Percentiles rank a stretch among this genome's conserved stretches.
phyloP scores from a whole-genome alignment of 2,113 vertebrate species.

The Micromys minutus region DNA sequence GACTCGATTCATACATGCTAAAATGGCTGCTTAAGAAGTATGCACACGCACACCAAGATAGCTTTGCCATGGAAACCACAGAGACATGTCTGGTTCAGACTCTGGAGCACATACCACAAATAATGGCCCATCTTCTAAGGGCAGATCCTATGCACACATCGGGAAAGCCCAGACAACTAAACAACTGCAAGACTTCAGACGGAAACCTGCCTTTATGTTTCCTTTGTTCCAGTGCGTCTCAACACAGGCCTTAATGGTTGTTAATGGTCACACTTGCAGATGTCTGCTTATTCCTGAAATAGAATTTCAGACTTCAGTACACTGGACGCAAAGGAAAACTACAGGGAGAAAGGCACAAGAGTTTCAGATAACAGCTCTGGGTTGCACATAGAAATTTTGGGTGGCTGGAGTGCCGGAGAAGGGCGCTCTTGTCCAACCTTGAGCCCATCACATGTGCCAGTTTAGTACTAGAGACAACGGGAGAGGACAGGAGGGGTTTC shows the following conservation, averaged over 20 bases:
- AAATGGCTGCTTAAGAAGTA: constrained; percentile 82
- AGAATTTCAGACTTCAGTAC: constrained; percentile 33
- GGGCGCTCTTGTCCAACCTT: background rate
- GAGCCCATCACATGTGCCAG: background rate
- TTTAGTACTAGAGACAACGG: background rate
- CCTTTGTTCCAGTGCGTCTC: background rate
- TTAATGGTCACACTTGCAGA: background rate
- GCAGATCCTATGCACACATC: constrained; percentile 44
- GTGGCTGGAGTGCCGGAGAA: background rate
- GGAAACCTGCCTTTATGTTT: background rate
- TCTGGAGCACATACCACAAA: constrained; percentile 83
- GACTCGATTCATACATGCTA: constrained; percentile 81
- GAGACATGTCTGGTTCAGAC: constrained; percentile 83
- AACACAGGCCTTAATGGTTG: constrained; percentile 38
- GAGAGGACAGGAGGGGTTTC: background rate
- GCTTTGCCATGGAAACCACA: constrained; percentile 87
- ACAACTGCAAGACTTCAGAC: background rate
- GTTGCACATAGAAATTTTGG: background rate
- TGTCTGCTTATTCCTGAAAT: constrained; percentile 10
- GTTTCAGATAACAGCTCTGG: background rate
- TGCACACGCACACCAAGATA: constrained; percentile 60
- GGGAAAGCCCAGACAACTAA: constrained; percentile 61
- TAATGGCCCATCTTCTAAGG: constrained; percentile 79
- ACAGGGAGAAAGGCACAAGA: background rate
- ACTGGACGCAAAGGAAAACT: background rate